Conservation (phyloP, 2,888 invertebrate species). For the Thymelicus acteon region DNA sequence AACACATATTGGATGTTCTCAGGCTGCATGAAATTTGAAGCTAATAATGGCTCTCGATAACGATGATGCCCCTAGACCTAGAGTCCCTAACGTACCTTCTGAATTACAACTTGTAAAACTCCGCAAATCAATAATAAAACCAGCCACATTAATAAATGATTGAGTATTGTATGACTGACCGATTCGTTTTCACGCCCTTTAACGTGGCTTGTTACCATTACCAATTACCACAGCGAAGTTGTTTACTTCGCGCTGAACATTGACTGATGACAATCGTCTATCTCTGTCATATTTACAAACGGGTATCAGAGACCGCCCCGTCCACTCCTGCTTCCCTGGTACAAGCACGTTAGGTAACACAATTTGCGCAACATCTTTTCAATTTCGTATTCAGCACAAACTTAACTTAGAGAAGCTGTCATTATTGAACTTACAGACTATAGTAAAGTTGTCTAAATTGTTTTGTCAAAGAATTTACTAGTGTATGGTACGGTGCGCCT, state of each 20-base stretch:
- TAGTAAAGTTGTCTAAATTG: constrained; percentile 27
- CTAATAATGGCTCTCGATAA: too few relatives aligned
- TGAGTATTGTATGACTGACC: constrained; percentile 23
- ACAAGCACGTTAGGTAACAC: constrained; percentile 26
- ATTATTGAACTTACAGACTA: neutral
- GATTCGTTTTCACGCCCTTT: constrained; percentile 31
- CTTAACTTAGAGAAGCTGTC: neutral
- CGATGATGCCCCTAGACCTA: too few relatives aligned
- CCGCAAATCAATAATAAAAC: constrained; percentile 15
- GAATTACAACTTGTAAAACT: constrained; percentile 27
- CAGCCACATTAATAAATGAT: constrained; percentile 19
- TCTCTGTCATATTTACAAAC: constrained; percentile 31
- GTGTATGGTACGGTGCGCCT: constrained; percentile 38
- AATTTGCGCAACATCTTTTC: constrained; percentile 33
- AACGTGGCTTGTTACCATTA: constrained; percentile 28
- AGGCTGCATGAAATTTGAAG: too few relatives aligned
- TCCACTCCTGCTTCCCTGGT: constrained; percentile 18
- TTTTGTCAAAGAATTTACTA: constrained; percentile 43
- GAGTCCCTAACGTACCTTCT: too few relatives aligned
- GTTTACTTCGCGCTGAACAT: constrained; percentile 20
- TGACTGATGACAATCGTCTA: constrained; percentile 31
- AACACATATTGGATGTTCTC: too few relatives aligned
- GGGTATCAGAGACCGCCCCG: neutral
- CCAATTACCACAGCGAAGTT: constrained; percentile 27
- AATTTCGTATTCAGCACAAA: constrained; percentile 26